Conservation (phyloP, 2,113 vertebrate genomes). For the Xenopus laevis region DNA sequence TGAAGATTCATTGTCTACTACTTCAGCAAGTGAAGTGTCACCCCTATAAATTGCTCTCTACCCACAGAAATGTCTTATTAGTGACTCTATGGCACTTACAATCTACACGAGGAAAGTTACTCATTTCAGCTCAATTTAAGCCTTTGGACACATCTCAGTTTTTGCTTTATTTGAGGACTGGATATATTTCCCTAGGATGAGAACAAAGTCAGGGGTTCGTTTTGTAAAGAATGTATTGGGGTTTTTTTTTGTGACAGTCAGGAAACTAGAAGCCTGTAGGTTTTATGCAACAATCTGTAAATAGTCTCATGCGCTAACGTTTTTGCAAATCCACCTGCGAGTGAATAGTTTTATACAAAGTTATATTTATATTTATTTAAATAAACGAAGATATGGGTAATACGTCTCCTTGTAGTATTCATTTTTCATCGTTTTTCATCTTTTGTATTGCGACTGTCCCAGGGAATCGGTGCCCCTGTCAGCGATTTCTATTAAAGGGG, state of each 20-base stretch:
- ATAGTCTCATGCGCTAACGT: conserved; percentile 47
- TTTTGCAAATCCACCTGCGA: conserved; percentile 57
- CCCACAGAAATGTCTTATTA: not conserved
- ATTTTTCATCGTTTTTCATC: too few species aligned
- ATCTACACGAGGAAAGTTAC: not conserved
- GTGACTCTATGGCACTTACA: conserved; percentile 3
- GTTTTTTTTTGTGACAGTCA: not conserved
- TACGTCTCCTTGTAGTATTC: not conserved
- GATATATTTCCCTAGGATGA: too few species aligned
- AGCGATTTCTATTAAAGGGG: too few species aligned
- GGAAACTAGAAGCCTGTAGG: conserved; percentile 47
- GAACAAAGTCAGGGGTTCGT: not conserved
- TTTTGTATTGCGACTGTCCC: too few species aligned
- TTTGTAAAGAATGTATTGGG: conserved; percentile 29
- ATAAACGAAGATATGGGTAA: conserved; percentile 67
- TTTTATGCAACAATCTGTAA: conserved; percentile 47
- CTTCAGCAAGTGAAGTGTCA: conserved; percentile 80
- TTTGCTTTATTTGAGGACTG: too few species aligned
- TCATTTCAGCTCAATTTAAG: too few species aligned
- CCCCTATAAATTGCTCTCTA: conserved; percentile 61
- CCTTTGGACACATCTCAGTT: too few species aligned
- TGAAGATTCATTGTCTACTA: conserved; percentile 90
- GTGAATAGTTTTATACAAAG: conserved; percentile 82
- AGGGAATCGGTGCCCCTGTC: too few species aligned
- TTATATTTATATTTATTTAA: conserved; percentile 99